A percentile compares a stretch with the other conserved stretches of the same genome.
Conservation (phyloP, 2,797 vertebrate species). For the Sebastes nivosus region DNA sequence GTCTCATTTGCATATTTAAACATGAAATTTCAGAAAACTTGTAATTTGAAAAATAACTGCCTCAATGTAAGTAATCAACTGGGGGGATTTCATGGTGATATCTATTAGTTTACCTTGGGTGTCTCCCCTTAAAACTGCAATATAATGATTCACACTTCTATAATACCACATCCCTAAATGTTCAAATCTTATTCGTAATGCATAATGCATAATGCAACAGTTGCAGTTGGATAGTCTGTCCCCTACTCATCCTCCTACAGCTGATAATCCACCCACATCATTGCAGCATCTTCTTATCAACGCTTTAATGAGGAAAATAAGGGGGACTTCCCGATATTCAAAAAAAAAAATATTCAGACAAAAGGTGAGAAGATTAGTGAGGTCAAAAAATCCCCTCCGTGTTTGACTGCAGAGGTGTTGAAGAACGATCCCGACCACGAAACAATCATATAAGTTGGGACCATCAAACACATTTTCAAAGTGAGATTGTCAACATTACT, state of each 20-base stretch:
- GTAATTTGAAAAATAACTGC: too few relatives aligned
- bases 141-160: neutral
- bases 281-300: neutral
- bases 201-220: neutral
- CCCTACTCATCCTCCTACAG: constrained; percentile 3
- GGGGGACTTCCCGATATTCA: constrained; percentile 53
- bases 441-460: constrained; percentile 37
- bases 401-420: constrained; percentile 38
- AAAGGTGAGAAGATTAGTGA: constrained; percentile 54
- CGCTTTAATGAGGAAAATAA: constrained; percentile 1
- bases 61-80: too few relatives aligned
- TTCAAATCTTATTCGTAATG: neutral
- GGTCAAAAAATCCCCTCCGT: constrained; percentile 55
- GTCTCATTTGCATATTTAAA: too few relatives aligned
- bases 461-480: constrained; percentile 46
- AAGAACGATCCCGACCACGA: constrained; percentile 38
- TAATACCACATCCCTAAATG: neutral
- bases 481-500: constrained; percentile 62
- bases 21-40: too few relatives aligned
- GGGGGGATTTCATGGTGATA: too few relatives aligned
- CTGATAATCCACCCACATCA: constrained; percentile 2
- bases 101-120: too few relatives aligned
- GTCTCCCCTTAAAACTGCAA: neutral
- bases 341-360: neutral
- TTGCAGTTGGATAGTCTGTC: neutral